Evolutionary conservation across 1,140 invertebrate species (phyloP), one percentile per base, ranked within the genome.

Genomic region (Drosophila mauritiana): DNA sequence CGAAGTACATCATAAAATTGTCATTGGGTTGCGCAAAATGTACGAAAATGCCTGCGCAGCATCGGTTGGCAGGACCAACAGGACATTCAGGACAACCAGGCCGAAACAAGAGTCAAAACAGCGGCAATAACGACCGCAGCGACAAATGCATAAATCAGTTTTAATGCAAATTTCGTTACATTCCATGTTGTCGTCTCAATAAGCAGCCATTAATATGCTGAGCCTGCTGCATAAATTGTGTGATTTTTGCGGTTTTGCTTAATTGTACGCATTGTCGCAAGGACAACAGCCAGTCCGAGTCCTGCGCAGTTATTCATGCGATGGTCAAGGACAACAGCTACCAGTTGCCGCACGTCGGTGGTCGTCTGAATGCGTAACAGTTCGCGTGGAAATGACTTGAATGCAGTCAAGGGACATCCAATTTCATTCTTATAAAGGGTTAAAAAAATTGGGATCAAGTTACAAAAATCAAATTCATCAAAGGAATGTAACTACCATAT

Each of bases 171-270:
- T 78, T 88, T 69, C 57, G 58, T 57, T 54, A 56, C 58, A 72
- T 46, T 62, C 57, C 64, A 36, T 54, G 59, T 54, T 65, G 55
- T 52, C 56, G 65, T 65, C 67, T 77, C 70, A 79, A 83, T 88
- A 88, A 83, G 67, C 58, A 74, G 67, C 76, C 84, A 88, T 89
- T 88, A 77, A 84, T 73, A 78, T 88, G 80, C 80, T 58, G 57
- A 45, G 67, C 54, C 37, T 54, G 67, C 55, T 58, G 58, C 67
- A 80, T 88, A 89, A 88, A 83, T 88, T 82, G 59, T 61, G 61
- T 54, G 45, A 76, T 77, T 74, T 78, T 55, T 89, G 79, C 46
- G 80, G 84, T 52, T 78, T 67, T 59, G 63, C 78, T 75, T 78
- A 86, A 85, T 88, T 86, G 68, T 82, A 73, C 80, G 84, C 80